These are phyloP conservation scores for Excalfactoria chinensis DNA, from an alignment of 2,113 vertebrate genomes.

Conservation along the genomic window DNA sequence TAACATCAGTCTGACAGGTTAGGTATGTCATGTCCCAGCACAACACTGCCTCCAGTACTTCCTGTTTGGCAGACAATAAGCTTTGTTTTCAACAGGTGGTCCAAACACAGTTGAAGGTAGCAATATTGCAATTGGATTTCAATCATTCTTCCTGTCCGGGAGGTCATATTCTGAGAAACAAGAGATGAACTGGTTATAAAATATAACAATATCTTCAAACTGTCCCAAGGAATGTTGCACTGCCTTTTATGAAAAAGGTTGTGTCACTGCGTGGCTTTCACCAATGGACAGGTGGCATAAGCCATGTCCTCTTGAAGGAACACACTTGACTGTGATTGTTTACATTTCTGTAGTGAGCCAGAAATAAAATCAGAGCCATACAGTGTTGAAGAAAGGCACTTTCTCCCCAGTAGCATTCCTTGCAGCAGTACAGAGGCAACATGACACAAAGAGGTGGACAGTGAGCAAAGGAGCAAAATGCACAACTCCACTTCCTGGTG, in stretches of 20 bases:
- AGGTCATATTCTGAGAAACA: neutral
- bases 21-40: conserved; percentile 34
- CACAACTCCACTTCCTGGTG: neutral
- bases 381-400: neutral
- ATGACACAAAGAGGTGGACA: neutral
- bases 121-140: neutral
- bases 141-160: neutral
- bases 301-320: neutral
- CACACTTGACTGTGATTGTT: neutral
- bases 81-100: conserved; percentile 4
- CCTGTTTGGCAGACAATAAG: conserved; percentile 13
- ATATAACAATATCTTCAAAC: neutral
- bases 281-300: neutral
- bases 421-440: neutral
- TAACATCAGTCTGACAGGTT: conserved; percentile 28
- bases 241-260: neutral
- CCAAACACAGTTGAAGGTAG: neutral
- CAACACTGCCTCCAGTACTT: neutral
- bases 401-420: neutral
- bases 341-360: neutral
- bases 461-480: neutral
- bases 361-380: neutral
- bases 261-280: neutral
- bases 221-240: neutral
- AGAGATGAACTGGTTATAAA: neutral